A percentile compares a stretch with the other conserved stretches of the same genome.
These are phyloP conservation scores for Peromyscus californicus DNA, from an alignment of 2,113 vertebrate species.

Conservation along the genomic window DNA sequence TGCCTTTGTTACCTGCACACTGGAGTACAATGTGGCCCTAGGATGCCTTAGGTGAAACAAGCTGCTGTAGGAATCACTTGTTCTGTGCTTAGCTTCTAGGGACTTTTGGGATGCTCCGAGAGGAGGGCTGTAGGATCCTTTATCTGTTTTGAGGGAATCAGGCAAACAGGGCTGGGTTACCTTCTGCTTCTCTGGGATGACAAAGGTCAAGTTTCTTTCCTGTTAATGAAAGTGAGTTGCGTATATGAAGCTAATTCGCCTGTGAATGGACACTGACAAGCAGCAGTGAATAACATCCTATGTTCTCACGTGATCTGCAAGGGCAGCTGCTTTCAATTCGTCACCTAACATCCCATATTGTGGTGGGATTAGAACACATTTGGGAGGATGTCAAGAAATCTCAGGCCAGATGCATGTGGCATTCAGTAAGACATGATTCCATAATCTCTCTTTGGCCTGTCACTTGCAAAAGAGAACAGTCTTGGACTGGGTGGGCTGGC, in stretches of 20 bases:
- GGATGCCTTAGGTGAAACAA: not conserved
- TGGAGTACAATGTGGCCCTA: not conserved
- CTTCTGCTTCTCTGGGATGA: not conserved
- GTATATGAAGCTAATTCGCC: accelerated
- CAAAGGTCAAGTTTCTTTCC: not conserved
- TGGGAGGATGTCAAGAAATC: not conserved
- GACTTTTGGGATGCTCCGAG: not conserved
- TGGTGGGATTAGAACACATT: not conserved
- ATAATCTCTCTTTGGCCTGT: not conserved
- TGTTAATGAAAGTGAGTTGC: not conserved
- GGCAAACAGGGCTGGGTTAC: not conserved
- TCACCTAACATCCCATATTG: accelerated
- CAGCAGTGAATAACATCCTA: accelerated
- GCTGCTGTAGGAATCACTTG: accelerated
- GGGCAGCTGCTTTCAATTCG: not conserved
- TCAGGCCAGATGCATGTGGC: not conserved
- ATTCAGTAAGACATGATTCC: not conserved
- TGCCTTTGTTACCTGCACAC: not conserved
- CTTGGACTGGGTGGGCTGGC: not conserved
- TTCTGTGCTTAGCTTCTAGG: not conserved
- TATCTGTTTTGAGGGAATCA: not conserved
- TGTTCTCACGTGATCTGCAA: not conserved
- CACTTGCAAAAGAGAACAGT: not conserved
- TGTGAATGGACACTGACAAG: accelerated
- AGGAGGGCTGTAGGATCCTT: not conserved